Percentiles rank a stretch among this genome's conserved stretches.
phyloP scores from a whole-genome alignment of 1,140 invertebrate genomes.

The Drosophila nikananu region DNA sequence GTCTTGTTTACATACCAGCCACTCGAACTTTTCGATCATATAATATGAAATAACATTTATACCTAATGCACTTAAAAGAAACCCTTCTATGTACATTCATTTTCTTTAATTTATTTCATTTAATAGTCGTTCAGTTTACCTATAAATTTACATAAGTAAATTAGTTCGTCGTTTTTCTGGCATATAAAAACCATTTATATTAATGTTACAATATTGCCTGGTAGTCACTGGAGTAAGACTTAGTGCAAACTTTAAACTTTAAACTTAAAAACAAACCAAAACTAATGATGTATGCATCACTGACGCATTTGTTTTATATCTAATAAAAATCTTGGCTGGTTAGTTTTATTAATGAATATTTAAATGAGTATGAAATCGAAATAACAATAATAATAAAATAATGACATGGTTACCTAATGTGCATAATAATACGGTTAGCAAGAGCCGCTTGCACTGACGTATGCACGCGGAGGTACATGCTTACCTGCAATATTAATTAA shows the following conservation, averaged over 20 bases:
- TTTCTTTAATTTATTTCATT: background rate
- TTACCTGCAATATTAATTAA: constrained; percentile 54
- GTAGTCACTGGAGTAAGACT: background rate
- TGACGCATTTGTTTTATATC: background rate
- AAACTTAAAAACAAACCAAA: background rate
- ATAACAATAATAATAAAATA: constrained; percentile 54
- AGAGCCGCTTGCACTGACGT: constrained; percentile 9
- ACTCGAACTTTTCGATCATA: background rate
- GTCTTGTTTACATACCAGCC: background rate
- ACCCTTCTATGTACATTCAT: background rate
- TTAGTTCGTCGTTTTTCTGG: no score
- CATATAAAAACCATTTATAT: no score
- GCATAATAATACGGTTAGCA: constrained; percentile 46
- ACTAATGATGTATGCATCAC: background rate
- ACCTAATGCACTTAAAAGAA: background rate
- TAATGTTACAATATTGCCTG: no score
- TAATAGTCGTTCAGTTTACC: background rate
- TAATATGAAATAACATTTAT: no score
- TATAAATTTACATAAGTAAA: no score
- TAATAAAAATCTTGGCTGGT: background rate
- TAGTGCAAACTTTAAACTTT: background rate
- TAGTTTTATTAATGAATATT: constrained; percentile 30
- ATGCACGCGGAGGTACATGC: constrained; percentile 26
- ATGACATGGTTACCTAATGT: constrained; percentile 37
- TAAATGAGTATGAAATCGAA: constrained; percentile 44